A percentile compares a stretch with the other conserved stretches of the same genome.
Evolutionary conservation across 2,797 vertebrate genomes (phyloP).

Genomic region (Vultur gryphus): DNA sequence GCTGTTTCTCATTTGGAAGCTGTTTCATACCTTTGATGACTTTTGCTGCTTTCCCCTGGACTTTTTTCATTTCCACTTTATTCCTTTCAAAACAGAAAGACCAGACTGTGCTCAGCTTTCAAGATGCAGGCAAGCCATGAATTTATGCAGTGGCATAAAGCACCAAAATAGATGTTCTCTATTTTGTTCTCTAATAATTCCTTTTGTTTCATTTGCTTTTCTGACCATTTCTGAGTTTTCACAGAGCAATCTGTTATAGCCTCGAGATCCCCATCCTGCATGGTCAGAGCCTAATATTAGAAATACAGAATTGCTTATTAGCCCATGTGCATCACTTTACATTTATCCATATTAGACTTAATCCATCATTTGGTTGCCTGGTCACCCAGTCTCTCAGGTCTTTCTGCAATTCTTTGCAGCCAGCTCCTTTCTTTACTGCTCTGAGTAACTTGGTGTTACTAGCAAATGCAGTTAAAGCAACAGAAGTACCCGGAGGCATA

Average conservation of each 20-base stretch:
- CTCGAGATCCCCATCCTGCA: not conserved
- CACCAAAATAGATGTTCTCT: not conserved
- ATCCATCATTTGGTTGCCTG: not conserved
- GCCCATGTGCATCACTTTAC: not conserved
- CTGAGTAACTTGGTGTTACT: not conserved
- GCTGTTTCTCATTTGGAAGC: not conserved
- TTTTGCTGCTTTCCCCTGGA: not conserved
- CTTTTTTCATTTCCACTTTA: not conserved
- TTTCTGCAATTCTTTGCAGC: not conserved
- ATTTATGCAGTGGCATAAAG: not conserved
- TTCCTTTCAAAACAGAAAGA: not conserved
- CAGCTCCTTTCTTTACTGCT: not conserved
- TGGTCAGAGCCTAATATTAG: not conserved
- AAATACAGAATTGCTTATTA: not conserved
- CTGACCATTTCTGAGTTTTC: not conserved
- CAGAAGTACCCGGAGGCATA: not conserved
- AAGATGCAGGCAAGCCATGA: not conserved
- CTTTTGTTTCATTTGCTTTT: not conserved
- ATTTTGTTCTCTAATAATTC: not conserved
- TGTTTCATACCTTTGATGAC: not conserved
- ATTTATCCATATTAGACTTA: not conserved
- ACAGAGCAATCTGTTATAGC: not conserved
- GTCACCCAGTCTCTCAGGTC: not conserved
- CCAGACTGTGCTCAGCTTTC: not conserved
- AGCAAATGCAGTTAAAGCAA: not conserved